phyloP scores from a whole-genome alignment of 2,113 vertebrate species.

The Hipposideros armiger region DNA sequence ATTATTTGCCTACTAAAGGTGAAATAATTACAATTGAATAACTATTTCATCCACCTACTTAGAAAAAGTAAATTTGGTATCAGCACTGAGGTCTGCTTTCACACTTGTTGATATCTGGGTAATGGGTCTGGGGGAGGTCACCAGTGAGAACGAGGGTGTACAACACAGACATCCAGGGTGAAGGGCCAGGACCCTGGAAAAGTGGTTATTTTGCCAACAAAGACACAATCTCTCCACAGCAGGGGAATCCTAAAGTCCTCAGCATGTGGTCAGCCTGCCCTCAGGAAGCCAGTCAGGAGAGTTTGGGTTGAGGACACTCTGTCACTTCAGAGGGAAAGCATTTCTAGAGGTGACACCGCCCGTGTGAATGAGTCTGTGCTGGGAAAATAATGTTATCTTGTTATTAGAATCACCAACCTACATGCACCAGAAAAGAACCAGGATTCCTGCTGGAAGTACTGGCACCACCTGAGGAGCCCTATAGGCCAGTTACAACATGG shows the following conservation, averaged over 20 bases:
- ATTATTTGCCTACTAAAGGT: not conserved
- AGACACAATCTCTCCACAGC: not conserved
- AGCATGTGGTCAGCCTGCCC: not conserved
- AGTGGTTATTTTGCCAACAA: not conserved
- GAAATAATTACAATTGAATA: not conserved
- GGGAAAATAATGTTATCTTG: not conserved
- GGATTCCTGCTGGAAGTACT: not conserved
- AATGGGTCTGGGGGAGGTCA: no score
- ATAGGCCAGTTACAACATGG: not conserved
- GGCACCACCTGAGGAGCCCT: not conserved
- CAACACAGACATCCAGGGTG: not conserved
- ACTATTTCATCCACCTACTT: not conserved
- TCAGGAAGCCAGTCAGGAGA: not conserved
- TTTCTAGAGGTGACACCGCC: no score
- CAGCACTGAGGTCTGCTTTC: not conserved
- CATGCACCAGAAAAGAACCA: not conserved
- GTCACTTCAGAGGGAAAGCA: not conserved
- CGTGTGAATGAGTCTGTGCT: not conserved
- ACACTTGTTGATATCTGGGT: no score
- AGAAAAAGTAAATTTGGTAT: not conserved
- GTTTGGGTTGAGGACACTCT: not conserved
- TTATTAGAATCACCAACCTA: not conserved
- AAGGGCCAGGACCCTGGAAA: accelerated
- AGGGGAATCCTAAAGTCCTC: not conserved
- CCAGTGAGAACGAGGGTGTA: not conserved